A percentile compares a stretch with the other conserved stretches of the same genome.
These are phyloP conservation scores for Chaetops frenatus DNA, from an alignment of 2,113 vertebrate genomes.

Conservation along the genomic window DNA sequence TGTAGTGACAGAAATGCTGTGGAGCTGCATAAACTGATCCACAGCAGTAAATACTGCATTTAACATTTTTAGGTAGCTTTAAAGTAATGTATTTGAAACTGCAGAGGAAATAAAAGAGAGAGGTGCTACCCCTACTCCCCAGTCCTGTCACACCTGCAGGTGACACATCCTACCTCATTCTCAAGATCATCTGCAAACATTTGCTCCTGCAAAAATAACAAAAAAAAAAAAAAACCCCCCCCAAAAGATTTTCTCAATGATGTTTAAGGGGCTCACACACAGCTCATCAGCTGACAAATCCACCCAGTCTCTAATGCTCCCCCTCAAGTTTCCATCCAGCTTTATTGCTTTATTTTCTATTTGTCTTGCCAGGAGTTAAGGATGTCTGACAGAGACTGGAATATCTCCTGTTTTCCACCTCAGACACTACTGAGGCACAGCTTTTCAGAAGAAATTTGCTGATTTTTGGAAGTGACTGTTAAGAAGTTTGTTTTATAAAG, in stretches of 20 bases:
- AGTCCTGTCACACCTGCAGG: not conserved
- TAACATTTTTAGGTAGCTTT: not conserved
- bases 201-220: slow-evolving; percentile 81
- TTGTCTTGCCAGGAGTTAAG: not conserved
- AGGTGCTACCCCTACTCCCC: not conserved
- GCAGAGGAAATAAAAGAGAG: not conserved
- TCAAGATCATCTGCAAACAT: slow-evolving; percentile 82
- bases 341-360: not conserved
- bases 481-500: not conserved
- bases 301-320: not conserved
- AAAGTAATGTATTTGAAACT: not conserved
- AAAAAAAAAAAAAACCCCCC: slow-evolving; percentile 12
- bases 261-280: not conserved
- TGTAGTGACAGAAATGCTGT: not conserved
- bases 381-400: not conserved
- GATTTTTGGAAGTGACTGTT: not conserved
- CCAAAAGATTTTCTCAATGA: not conserved
- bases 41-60: rapidly evolving
- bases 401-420: not conserved
- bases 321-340: not conserved
- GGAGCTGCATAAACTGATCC: not conserved
- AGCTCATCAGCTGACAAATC: not conserved
- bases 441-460: not conserved
- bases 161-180: slow-evolving; percentile 78
- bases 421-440: not conserved